Evolutionary conservation across 1,140 invertebrate genomes (phyloP), one percentile per base, ranked within the genome.

Genomic region (Drosophila melanica): DNA sequence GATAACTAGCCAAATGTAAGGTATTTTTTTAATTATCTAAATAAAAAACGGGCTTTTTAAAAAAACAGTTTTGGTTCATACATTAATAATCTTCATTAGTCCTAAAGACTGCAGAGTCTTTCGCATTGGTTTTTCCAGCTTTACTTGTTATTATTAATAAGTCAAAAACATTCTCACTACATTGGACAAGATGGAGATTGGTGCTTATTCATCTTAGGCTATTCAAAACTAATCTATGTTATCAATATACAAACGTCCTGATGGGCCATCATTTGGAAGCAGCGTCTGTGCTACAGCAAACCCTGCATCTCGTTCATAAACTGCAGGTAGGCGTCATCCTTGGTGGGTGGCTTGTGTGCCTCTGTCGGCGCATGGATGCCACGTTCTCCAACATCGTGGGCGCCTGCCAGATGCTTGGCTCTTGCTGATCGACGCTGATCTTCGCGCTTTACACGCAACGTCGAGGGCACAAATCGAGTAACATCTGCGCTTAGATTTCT

Each of bases 231-330:
- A 64, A 57, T 14, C 68, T 71, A 71, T 6, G 50, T 30, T 44
- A 60, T 47, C 30, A 67, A 60, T 73, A 10, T 67, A 68, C 54
- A 67, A 53, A 10, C 35, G 30, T 23, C 14, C 4, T 6, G 16
- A 1, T n/a, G n/a, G 45, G 18, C 30, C 11, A 39, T 35, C 12
- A 2, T 11, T n/a, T 16, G 8, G 3, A 27, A 18, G 11, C 7
- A 41, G 20, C 12, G 8, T 4, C 35, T 27, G 59, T 54, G 69
- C 78, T 94, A 99, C 85, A 99, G 93, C 23, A 99, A 93, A 42
- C 96, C 97, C 92, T 98, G 95, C 98, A 99, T 99, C 94, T 99
- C 98, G 92, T 96, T 96, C 98, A 99, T 99, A 92, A 99, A 99
- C 91, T 98, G 97, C 93, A 98, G 96, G 89, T 99, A 99, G 37